These are phyloP conservation scores for Pristionchus exspectatus DNA, from an alignment of 2,888 invertebrate species.

Conservation along the genomic window DNA sequence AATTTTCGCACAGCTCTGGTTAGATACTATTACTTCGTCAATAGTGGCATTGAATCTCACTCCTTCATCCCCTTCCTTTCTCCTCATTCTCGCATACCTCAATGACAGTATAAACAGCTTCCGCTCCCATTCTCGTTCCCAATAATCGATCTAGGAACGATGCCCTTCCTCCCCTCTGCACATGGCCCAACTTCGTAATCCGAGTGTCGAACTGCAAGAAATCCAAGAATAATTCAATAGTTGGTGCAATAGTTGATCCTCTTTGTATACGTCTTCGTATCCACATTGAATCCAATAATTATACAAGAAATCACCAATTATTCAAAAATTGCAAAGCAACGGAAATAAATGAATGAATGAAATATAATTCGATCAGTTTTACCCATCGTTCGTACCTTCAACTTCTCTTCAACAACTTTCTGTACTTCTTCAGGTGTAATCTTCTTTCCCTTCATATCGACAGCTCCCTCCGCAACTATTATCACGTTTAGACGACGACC, in stretches of 20 bases:
- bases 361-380: background rate
- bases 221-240: background rate
- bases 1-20: no score
- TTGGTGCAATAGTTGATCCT: background rate
- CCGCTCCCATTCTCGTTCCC: slow-evolving; percentile 98
- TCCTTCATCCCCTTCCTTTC: background rate
- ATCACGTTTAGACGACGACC: slow-evolving; percentile 97
- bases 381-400: slow-evolving; percentile 46
- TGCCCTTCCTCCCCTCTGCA: slow-evolving; percentile 96
- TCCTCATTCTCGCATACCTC: background rate
- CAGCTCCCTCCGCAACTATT: slow-evolving; percentile 96
- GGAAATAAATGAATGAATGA: background rate
- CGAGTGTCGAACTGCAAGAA: slow-evolving; percentile 92
- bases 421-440: slow-evolving; percentile 88
- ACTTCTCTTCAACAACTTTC: slow-evolving; percentile 60
- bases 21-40: background rate
- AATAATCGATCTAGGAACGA: slow-evolving; percentile 97
- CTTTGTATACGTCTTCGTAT: background rate
- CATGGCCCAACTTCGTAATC: slow-evolving; percentile 96
- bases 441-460: slow-evolving; percentile 91
- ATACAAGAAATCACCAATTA: no score
- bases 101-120: slow-evolving; percentile 85
- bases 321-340: no score
- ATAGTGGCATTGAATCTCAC: background rate
- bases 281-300: no score